These are phyloP conservation scores for Ephydatia muelleri DNA, from an alignment of 37 sponge, comb jelly and placozoan genomes.

Conservation along the genomic window DNA sequence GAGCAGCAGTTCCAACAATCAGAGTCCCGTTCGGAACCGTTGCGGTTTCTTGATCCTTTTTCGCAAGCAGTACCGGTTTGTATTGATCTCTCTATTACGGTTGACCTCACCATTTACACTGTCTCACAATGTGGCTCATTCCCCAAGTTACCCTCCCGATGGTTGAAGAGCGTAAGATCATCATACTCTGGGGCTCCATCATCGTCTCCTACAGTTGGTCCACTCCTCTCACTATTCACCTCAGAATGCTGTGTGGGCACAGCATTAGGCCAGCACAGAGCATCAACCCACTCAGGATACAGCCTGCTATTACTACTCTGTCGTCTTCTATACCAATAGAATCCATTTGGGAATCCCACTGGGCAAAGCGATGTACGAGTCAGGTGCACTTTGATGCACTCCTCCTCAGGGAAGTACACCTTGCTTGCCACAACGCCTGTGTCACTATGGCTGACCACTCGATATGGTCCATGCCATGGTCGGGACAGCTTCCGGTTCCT, in stretches of 20 bases:
- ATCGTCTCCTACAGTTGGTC: too few species aligned
- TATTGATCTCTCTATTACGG: neutral
- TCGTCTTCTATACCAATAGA: conserved; percentile 47
- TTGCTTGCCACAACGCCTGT: conserved; percentile 21
- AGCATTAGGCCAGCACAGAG: too few species aligned
- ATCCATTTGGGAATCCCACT: conserved; percentile 33
- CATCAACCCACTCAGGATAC: too few species aligned
- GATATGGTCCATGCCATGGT: conserved; percentile 65
- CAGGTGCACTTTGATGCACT: conserved; percentile 38
- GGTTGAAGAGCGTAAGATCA: too few species aligned
- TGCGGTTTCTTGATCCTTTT: neutral
- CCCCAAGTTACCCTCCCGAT: neutral
- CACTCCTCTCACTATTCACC: too few species aligned
- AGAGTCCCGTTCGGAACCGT: neutral
- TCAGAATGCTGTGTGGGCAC: too few species aligned
- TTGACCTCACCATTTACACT: neutral
- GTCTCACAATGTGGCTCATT: neutral
- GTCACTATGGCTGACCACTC: neutral
- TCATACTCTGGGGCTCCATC: too few species aligned
- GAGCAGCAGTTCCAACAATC: neutral
- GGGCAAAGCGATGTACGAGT: conserved; percentile 38
- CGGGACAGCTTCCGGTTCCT: conserved; percentile 17
- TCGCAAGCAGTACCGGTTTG: neutral
- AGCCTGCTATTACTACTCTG: neutral
- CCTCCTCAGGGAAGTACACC: conserved; percentile 49